Conservation (phyloP, 1,140 invertebrate genomes). For the Leptinotarsa defecta region DNA sequence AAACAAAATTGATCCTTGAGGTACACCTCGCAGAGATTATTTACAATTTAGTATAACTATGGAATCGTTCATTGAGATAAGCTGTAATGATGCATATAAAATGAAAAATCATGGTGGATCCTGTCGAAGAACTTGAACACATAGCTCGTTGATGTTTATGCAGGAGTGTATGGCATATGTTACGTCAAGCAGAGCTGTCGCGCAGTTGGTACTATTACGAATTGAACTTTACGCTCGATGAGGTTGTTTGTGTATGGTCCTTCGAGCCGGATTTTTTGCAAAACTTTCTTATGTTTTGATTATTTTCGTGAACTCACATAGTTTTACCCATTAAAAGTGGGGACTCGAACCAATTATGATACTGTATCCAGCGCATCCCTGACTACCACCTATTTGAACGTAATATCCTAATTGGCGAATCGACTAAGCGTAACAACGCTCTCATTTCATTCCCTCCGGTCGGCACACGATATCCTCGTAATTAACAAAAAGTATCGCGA, state of each 20-base stretch:
- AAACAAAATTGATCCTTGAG: no score
- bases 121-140: no score
- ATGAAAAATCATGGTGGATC: no score
- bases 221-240: background rate
- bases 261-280: background rate
- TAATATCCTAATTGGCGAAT: slow-evolving; percentile 18
- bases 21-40: no score
- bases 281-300: no score
- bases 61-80: no score
- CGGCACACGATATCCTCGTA: background rate
- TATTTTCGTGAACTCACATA: background rate
- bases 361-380: background rate
- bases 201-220: no score
- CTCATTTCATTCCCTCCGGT: background rate
- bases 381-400: background rate
- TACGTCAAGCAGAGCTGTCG: no score
- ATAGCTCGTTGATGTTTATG: no score
- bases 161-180: no score
- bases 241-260: background rate
- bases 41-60: no score
- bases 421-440: background rate
- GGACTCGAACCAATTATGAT: background rate
- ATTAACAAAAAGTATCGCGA: slow-evolving; percentile 29
- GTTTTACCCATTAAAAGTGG: background rate
- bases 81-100: no score